Evolutionary conservation across 2,113 vertebrate species (phyloP).

Genomic region (Anser brachyrhynchus): DNA sequence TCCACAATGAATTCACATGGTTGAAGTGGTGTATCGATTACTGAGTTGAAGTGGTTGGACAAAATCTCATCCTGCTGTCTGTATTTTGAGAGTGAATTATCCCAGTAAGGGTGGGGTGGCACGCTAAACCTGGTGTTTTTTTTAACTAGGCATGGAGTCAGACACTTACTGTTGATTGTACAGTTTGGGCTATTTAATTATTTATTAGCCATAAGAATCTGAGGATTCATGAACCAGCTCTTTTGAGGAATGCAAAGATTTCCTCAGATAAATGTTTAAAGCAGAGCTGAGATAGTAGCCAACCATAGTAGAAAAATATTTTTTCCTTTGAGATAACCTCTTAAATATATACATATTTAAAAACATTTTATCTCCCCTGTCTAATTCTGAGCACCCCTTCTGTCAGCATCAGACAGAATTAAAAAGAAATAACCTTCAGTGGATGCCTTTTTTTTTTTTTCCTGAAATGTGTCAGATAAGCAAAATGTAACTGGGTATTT

Average conservation of each 20-base stretch:
- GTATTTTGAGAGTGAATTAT: background rate
- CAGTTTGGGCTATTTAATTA: slow-evolving; percentile 37
- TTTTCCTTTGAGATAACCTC: slow-evolving; percentile 54
- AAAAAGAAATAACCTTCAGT: background rate
- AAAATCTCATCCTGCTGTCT: background rate
- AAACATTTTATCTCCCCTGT: slow-evolving; percentile 15
- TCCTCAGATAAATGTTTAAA: slow-evolving; percentile 65
- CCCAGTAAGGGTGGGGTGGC: background rate
- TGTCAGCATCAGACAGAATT: slow-evolving; percentile 10
- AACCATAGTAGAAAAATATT: slow-evolving; percentile 38
- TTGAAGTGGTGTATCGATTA: background rate
- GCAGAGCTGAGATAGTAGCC: background rate
- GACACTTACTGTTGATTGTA: background rate
- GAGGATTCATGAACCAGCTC: background rate
- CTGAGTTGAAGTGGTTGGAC: background rate
- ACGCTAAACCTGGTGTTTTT: background rate
- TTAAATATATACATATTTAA: slow-evolving; percentile 48
- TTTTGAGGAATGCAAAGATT: slow-evolving; percentile 59
- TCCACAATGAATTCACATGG: accelerated
- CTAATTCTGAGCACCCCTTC: background rate
- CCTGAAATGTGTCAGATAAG: slow-evolving; percentile 53
- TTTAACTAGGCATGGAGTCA: background rate
- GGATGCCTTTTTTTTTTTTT: background rate
- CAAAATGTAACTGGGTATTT: slow-evolving; percentile 49
- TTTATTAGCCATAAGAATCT: slow-evolving; percentile 26